Conservation (phyloP, 2,797 vertebrate genomes). For the Danio choprae region DNA sequence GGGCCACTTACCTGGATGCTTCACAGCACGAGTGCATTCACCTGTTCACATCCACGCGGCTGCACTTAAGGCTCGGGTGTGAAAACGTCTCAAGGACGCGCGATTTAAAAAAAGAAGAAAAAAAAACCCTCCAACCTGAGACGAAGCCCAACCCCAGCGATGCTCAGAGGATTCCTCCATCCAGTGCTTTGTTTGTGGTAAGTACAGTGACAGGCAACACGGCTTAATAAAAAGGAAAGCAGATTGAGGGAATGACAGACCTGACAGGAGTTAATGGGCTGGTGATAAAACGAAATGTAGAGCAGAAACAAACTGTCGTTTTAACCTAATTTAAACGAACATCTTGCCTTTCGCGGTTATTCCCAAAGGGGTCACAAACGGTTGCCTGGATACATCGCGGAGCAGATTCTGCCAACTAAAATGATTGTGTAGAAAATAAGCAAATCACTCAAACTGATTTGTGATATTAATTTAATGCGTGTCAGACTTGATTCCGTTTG, state of each 20-base stretch:
- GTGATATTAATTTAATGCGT: slow-evolving; percentile 63
- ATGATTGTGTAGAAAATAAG: slow-evolving; percentile 53
- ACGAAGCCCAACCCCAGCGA: slow-evolving; percentile 11
- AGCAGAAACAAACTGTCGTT: slow-evolving; percentile 54
- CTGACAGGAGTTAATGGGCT: slow-evolving; percentile 57
- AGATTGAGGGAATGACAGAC: slow-evolving; percentile 52
- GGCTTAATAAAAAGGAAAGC: slow-evolving; percentile 42
- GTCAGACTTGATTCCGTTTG: slow-evolving; percentile 58
- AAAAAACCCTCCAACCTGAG: slow-evolving; percentile 8
- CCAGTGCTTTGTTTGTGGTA: slow-evolving; percentile 47
- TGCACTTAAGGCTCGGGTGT: slow-evolving; percentile 44
- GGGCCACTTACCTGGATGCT: slow-evolving; percentile 51
- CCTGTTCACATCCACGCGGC: slow-evolving; percentile 42
- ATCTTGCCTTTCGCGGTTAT: slow-evolving; percentile 37
- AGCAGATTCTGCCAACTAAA: slow-evolving; percentile 51
- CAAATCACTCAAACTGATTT: slow-evolving; percentile 64
- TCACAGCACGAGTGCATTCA: slow-evolving; percentile 44
- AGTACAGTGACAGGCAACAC: slow-evolving; percentile 48
- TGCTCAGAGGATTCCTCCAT: slow-evolving; percentile 30
- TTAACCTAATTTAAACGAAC: slow-evolving; percentile 63
- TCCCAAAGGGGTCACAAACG: slow-evolving; percentile 54
- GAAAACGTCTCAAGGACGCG: slow-evolving; percentile 40
- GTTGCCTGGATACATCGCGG: slow-evolving; percentile 60
- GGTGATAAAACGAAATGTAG: slow-evolving; percentile 60
- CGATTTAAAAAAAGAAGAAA: not conserved